Percentiles rank a stretch among this genome's conserved stretches.
phyloP scores from a whole-genome alignment of 2,888 invertebrate genomes.

The Ochropacha duplaris region DNA sequence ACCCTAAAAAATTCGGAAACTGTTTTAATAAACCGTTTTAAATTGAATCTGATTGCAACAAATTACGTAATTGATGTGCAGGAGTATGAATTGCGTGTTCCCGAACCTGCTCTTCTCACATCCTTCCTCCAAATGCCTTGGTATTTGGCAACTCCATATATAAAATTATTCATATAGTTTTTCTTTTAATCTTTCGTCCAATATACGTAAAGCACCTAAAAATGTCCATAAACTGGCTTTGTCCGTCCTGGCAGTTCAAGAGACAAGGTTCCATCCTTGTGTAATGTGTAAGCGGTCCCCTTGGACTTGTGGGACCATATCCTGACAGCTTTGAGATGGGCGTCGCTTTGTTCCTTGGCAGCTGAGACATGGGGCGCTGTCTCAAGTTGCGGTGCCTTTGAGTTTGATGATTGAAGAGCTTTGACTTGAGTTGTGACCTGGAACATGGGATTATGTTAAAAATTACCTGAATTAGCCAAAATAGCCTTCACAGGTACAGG shows the following conservation, averaged over 20 bases:
- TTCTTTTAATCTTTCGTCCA: too few relatives aligned
- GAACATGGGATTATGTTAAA: conserved; percentile 18
- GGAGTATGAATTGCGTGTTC: too few relatives aligned
- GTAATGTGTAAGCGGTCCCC: conserved; percentile 70
- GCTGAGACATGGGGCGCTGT: conserved; percentile 54
- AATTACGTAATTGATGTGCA: too few relatives aligned
- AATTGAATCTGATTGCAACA: too few relatives aligned
- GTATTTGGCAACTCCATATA: too few relatives aligned
- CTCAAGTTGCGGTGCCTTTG: conserved; percentile 45
- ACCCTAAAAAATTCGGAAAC: too few relatives aligned
- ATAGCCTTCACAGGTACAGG: neutral
- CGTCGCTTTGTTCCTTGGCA: conserved; percentile 65
- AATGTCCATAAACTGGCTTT: neutral
- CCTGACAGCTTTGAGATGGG: conserved; percentile 68
- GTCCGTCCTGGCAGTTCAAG: conserved; percentile 35
- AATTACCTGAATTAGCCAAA: too few relatives aligned
- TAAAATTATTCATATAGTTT: too few relatives aligned
- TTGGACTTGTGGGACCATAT: conserved; percentile 73
- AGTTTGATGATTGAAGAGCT: conserved; percentile 25
- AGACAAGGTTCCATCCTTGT: conserved; percentile 68
- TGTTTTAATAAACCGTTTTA: too few relatives aligned
- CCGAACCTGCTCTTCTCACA: too few relatives aligned
- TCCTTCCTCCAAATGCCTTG: too few relatives aligned
- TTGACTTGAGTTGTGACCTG: conserved; percentile 57
- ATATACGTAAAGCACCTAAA: too few relatives aligned